Percentiles rank a stretch among this genome's conserved stretches.
phyloP scores from a whole-genome alignment of 1,140 invertebrate species.

The Drosophila bifasciata region DNA sequence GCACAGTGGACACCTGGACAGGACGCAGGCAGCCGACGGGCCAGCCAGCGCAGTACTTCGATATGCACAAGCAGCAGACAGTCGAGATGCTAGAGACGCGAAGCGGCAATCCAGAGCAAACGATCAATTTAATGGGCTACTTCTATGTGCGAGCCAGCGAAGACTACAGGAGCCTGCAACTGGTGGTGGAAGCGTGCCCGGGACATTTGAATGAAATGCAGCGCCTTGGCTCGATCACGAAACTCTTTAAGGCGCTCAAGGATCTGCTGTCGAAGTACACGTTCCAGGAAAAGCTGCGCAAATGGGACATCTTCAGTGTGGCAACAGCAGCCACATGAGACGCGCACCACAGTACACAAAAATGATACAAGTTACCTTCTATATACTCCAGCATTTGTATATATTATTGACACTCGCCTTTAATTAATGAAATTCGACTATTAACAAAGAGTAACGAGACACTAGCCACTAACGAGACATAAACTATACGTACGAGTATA shows the following conservation, averaged over 20 bases:
- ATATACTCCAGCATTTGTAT: no score
- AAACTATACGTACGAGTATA: no score
- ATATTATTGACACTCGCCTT: no score
- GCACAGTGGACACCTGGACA: slow-evolving; percentile 65
- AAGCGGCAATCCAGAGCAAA: slow-evolving; percentile 26
- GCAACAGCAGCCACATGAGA: not conserved
- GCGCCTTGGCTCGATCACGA: slow-evolving; percentile 56
- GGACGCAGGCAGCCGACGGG: slow-evolving; percentile 52
- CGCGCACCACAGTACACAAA: not conserved
- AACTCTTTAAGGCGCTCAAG: slow-evolving; percentile 63
- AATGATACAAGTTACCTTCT: no score
- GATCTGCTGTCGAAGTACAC: slow-evolving; percentile 59
- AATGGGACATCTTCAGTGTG: slow-evolving; percentile 25
- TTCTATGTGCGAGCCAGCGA: slow-evolving; percentile 30
- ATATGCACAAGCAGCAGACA: slow-evolving; percentile 63
- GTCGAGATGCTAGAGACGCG: slow-evolving; percentile 44
- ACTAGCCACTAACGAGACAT: no score
- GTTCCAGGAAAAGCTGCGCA: slow-evolving; percentile 58
- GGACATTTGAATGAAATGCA: slow-evolving; percentile 48
- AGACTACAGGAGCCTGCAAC: slow-evolving; percentile 39
- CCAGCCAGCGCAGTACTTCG: slow-evolving; percentile 38
- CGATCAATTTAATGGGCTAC: slow-evolving; percentile 48
- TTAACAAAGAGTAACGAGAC: no score
- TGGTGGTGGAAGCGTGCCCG: slow-evolving; percentile 45
- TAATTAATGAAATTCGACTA: no score